These are phyloP conservation scores for Balaeniceps rex DNA, from an alignment of 2,113 vertebrate species.

Conservation along the genomic window DNA sequence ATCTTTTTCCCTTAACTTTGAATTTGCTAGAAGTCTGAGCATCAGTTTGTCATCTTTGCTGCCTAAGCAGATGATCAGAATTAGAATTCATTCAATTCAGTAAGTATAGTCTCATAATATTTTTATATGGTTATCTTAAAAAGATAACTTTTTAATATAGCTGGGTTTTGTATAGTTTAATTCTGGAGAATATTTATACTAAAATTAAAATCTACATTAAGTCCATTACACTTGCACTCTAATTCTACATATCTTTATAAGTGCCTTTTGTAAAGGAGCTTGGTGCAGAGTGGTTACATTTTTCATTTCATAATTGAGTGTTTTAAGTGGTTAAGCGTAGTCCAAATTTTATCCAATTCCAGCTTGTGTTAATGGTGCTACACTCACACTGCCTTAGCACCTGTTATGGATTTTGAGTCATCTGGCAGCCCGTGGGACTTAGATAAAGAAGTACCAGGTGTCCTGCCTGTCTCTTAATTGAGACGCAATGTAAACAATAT, in stretches of 20 bases:
- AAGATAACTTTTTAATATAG: background rate
- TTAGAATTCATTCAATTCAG: background rate
- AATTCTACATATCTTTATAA: slow-evolving; percentile 37
- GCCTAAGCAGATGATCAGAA: background rate
- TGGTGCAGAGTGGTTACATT: slow-evolving; percentile 47
- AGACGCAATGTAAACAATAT: slow-evolving; percentile 78
- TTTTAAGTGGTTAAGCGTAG: slow-evolving; percentile 67
- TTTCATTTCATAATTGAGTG: slow-evolving; percentile 71
- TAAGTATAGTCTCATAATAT: background rate
- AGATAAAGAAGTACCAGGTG: slow-evolving; percentile 83
- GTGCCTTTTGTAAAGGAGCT: slow-evolving; percentile 29
- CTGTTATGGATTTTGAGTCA: slow-evolving; percentile 83
- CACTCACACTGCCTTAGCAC: slow-evolving; percentile 76
- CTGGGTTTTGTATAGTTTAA: background rate
- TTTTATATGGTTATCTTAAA: background rate
- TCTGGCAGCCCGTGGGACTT: slow-evolving; percentile 78
- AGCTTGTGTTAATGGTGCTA: slow-evolving; percentile 69
- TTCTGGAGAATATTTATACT: slow-evolving; percentile 8
- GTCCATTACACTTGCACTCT: slow-evolving; percentile 17
- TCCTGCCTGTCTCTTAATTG: slow-evolving; percentile 79
- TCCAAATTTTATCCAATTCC: slow-evolving; percentile 72
- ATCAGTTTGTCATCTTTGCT: slow-evolving; percentile 7
- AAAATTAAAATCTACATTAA: slow-evolving; percentile 3
- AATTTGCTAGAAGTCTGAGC: background rate
- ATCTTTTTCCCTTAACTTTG: background rate